Evolutionary conservation across 1,140 invertebrate genomes (phyloP), one percentile per base, ranked within the genome.

Genomic region (Leguminivora glycinivorella): DNA sequence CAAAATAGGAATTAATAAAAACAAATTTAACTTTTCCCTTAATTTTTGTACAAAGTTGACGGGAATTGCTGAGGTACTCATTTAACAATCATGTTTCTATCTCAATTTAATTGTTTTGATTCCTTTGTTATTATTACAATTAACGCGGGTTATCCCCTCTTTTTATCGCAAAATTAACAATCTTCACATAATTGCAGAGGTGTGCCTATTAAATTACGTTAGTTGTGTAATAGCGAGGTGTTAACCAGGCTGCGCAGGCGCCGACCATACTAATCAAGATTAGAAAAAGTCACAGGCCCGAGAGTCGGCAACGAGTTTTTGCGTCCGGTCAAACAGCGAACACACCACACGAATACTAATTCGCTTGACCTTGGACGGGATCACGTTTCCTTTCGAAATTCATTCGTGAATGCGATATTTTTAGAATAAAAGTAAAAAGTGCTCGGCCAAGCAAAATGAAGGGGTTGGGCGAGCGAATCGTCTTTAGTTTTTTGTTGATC

Each of bases 331-430:
- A 84, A 87, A 87, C 81, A 77, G 75, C 79, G 83, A 89, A 84
- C 81, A 82, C 85, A 81, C 87, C 81, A 83, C 80, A 82, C 84
- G 87, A 88, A 88, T 90, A 90, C 88, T 90, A 90, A 90, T 88
- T 87, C 79, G 71, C 78, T 81, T 81, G 88, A 88, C 88, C 88
- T 90, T 90, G 85, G 73, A 82, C 76, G 80, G 79, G 88, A 86
- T 87, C 87, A 88, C 88, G 88, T 89, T 90, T 90, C 87, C 86
- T 90, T 90, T 90, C 88, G 83, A 90, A 90, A 90, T 90, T 86
- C 84, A 86, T 83, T 83, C 79, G 87, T 87, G 87, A 88, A 90
- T 87, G 83, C 81, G 80, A 88, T 89, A 87, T 90, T 89, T 89
- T 90, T 89, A 90, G 83, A 87, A 89, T 82, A 88, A 89, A 87